phyloP scores from a whole-genome alignment of 2,888 invertebrate species.

The Tortricodes alternella region DNA sequence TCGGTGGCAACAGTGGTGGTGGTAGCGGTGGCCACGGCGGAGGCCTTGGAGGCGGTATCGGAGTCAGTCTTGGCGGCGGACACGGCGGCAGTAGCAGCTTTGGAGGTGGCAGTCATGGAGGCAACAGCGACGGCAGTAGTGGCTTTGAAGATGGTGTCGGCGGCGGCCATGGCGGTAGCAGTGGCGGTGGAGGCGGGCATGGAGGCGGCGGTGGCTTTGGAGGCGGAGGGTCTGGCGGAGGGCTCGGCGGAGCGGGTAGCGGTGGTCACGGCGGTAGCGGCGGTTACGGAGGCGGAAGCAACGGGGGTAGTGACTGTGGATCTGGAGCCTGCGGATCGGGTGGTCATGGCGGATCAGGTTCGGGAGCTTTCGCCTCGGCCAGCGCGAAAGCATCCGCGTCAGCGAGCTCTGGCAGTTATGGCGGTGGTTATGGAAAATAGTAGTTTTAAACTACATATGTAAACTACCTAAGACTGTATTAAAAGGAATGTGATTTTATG shows the following conservation, averaged over 20 bases:
- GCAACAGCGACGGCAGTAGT: constrained; percentile 30
- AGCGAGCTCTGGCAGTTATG: constrained; percentile 58
- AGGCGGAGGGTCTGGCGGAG: too few relatives aligned
- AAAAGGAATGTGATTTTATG: constrained; percentile 25
- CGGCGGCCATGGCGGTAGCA: constrained; percentile 2
- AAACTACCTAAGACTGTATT: constrained; percentile 31
- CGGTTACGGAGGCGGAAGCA: constrained; percentile 25
- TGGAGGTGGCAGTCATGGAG: constrained; percentile 26
- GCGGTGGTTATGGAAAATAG: constrained; percentile 36
- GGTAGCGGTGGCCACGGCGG: constrained; percentile 35
- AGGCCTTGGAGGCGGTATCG: constrained; percentile 45
- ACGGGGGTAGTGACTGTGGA: constrained; percentile 32
- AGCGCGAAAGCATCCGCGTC: constrained; percentile 58
- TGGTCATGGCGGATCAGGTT: constrained; percentile 45
- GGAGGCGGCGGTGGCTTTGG: constrained; percentile 28
- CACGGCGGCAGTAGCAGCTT: constrained; percentile 35
- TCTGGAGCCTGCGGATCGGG: constrained; percentile 46
- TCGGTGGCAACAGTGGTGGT: constrained; percentile 25
- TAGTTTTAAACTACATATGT: background rate
- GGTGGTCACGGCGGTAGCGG: constrained; percentile 26
- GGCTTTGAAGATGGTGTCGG: constrained; percentile 13
- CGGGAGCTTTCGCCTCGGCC: constrained; percentile 48
- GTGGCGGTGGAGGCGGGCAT: constrained; percentile 13
- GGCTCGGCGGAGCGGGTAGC: constrained; percentile 1
- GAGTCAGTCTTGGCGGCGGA: constrained; percentile 35